phyloP scores from a whole-genome alignment of 37 sponge, comb jelly and placozoan species.

The Aplysina aerophoba region DNA sequence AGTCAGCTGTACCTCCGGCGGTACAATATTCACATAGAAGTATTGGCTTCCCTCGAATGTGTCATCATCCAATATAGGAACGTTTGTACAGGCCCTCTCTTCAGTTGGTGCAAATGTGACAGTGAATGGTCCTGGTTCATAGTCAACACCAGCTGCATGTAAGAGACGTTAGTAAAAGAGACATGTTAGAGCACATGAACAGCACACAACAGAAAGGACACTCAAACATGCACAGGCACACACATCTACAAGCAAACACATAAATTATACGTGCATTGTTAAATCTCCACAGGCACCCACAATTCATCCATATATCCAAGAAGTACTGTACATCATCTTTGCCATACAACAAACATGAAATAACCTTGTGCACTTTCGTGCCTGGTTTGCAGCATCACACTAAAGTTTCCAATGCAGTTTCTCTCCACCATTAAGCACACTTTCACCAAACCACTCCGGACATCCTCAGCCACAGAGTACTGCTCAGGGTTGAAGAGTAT shows the following conservation, averaged over 20 bases:
- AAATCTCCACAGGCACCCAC: too few relatives aligned
- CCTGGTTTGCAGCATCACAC: neutral
- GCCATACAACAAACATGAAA: too few relatives aligned
- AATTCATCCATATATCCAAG: too few relatives aligned
- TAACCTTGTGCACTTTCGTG: too few relatives aligned
- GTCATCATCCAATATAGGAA: conserved; percentile 44
- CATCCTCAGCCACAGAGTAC: conserved; percentile 6
- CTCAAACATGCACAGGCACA: too few relatives aligned
- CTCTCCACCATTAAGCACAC: conserved; percentile 14
- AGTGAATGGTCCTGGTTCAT: neutral
- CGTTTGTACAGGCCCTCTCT: neutral
- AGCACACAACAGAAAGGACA: too few relatives aligned
- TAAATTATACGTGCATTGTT: too few relatives aligned
- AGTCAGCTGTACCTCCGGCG: neutral
- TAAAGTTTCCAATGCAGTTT: conserved; percentile 16
- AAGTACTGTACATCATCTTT: too few relatives aligned
- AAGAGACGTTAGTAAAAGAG: neutral
- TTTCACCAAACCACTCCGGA: neutral
- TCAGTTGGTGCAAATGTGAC: conserved; percentile 22
- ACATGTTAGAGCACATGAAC: too few relatives aligned
- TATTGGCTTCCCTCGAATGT: conserved; percentile 24
- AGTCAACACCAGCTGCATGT: neutral
- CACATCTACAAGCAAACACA: too few relatives aligned
- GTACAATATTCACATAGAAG: conserved; percentile 18
- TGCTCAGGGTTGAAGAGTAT: neutral